Conservation (phyloP, 2,797 vertebrate genomes). For the Coluber constrictor region DNA sequence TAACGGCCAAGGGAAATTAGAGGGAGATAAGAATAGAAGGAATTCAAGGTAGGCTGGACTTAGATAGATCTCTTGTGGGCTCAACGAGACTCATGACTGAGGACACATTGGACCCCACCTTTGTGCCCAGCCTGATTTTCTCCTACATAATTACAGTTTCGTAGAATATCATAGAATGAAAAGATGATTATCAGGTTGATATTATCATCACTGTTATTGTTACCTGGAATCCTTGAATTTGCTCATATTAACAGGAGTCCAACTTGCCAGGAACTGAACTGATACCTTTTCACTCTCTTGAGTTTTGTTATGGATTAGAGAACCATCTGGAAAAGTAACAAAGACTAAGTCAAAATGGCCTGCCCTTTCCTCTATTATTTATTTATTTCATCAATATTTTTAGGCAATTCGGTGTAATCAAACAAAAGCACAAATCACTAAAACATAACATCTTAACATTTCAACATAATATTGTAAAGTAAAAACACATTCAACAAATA, state of each 20-base stretch:
- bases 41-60: not conserved
- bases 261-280: not conserved
- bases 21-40: not conserved
- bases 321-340: not conserved
- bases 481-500: not conserved
- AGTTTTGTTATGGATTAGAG: not conserved
- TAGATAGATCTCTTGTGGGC: not conserved
- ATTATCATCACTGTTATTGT: not conserved
- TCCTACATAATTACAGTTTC: not conserved
- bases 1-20: not conserved
- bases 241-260: not conserved
- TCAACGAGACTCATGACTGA: not conserved
- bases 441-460: not conserved
- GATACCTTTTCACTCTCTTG: not conserved
- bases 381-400: not conserved
- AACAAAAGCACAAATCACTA: not conserved
- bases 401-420: not conserved
- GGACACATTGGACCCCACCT: not conserved
- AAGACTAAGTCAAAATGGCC: not conserved
- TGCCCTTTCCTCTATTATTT: not conserved
- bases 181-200: not conserved
- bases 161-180: not conserved
- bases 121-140: not conserved
- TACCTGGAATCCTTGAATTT: not conserved
- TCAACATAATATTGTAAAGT: not conserved